A percentile compares a stretch with the other conserved stretches of the same genome.
Conservation (phyloP, 2,888 invertebrate species). For the Agapostemon virescens region DNA sequence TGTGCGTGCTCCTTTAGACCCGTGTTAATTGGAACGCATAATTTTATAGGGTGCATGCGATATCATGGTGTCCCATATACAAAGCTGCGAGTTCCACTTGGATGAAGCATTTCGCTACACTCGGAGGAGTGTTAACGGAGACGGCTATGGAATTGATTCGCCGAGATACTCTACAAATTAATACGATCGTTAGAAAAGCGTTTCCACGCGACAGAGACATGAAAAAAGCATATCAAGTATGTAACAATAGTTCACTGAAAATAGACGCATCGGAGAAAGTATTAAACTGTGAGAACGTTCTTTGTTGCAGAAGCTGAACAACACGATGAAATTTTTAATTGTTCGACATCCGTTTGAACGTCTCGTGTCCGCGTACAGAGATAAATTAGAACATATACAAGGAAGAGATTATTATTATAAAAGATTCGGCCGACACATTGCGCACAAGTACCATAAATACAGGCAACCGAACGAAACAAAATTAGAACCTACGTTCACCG, state of each 20-base stretch:
- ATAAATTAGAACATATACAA: conserved; percentile 80
- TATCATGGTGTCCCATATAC: conserved; percentile 78
- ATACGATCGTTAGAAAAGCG: conserved; percentile 71
- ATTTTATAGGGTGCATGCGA: conserved; percentile 65
- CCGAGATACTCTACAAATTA: conserved; percentile 68
- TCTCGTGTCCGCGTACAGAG: conserved; percentile 82
- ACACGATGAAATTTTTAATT: conserved; percentile 76
- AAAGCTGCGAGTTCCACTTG: conserved; percentile 77
- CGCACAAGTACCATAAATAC: conserved; percentile 68
- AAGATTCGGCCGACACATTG: conserved; percentile 75
- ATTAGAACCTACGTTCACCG: conserved; percentile 78
- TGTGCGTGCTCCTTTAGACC: neutral
- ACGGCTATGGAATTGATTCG: conserved; percentile 61
- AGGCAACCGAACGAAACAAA: conserved; percentile 57
- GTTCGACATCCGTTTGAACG: conserved; percentile 82
- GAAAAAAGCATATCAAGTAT: conserved; percentile 64
- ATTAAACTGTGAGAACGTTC: neutral
- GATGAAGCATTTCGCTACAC: conserved; percentile 75
- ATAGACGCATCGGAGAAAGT: neutral
- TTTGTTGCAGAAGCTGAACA: conserved; percentile 66
- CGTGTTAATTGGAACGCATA: neutral
- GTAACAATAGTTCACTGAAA: neutral
- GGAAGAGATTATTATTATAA: conserved; percentile 76
- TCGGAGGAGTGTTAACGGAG: conserved; percentile 68
- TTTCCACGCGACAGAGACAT: conserved; percentile 66